phyloP scores from a whole-genome alignment of 2,113 vertebrate genomes.

The Neogale vison region DNA sequence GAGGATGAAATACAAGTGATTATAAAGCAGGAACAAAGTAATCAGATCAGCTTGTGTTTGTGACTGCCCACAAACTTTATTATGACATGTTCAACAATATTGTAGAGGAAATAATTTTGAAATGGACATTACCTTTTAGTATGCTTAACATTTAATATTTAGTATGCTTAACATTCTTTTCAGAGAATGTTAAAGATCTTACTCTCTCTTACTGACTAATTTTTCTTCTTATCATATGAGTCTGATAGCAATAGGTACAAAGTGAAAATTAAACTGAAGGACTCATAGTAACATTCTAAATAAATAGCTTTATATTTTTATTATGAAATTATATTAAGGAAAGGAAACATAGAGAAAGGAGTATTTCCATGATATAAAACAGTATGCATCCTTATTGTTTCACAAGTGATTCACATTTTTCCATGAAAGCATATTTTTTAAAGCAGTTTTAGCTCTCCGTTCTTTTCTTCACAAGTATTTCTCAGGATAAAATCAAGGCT shows the following conservation, averaged over 20 bases:
- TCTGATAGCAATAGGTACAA: neutral
- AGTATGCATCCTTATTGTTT: neutral
- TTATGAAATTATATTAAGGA: neutral
- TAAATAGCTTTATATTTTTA: conserved; percentile 32
- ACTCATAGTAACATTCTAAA: neutral
- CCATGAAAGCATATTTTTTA: neutral
- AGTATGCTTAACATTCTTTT: neutral
- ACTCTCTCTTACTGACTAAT: neutral
- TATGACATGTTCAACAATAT: neutral
- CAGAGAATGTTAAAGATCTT: neutral
- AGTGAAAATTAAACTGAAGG: conserved; percentile 16
- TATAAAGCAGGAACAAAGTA: conserved; percentile 16
- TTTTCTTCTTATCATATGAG: neutral
- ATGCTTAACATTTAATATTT: too few species aligned
- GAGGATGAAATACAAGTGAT: neutral
- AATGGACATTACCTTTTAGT: neutral
- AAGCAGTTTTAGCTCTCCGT: neutral
- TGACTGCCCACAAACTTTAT: neutral
- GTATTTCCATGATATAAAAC: neutral
- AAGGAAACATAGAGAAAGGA: neutral
- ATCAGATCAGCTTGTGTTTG: neutral
- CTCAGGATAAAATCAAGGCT: neutral
- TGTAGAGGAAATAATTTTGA: neutral
- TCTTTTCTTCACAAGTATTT: neutral
- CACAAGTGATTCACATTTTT: neutral